Evolutionary conservation across 1,140 invertebrate species (phyloP).

Genomic region (Pomacea maculata): DNA sequence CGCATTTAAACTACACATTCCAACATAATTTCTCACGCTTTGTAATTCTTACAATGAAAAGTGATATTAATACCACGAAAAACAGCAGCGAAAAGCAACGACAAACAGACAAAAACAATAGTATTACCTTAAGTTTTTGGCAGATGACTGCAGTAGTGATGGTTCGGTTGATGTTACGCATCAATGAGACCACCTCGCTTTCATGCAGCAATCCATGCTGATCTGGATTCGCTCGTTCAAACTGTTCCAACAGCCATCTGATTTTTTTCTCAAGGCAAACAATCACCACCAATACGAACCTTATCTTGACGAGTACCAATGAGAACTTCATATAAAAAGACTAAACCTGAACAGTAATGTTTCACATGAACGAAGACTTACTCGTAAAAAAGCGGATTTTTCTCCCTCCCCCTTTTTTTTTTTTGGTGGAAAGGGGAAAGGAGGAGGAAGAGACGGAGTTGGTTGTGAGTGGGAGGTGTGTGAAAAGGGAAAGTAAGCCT

Average conservation of each 20-base stretch:
- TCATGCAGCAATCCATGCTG: constrained; percentile 68
- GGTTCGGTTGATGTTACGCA: constrained; percentile 69
- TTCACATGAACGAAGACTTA: too few relatives aligned
- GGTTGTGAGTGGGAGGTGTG: neutral
- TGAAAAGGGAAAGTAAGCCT: neutral
- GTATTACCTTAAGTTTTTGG: constrained; percentile 69
- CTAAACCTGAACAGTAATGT: too few relatives aligned
- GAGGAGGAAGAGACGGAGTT: neutral
- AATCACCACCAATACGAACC: too few relatives aligned
- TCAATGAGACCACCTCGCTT: constrained; percentile 68
- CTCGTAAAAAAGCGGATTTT: too few relatives aligned
- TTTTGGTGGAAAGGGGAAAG: neutral
- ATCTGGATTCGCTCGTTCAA: constrained; percentile 68
- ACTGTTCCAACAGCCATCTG: constrained; percentile 71
- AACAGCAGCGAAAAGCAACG: too few relatives aligned
- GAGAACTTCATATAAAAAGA: too few relatives aligned
- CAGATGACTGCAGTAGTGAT: constrained; percentile 67
- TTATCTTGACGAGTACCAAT: too few relatives aligned
- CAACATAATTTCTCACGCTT: too few relatives aligned
- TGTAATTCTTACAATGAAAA: too few relatives aligned
- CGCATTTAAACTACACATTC: too few relatives aligned
- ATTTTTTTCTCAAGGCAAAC: neutral
- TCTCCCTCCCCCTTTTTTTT: too few relatives aligned
- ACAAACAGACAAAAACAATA: neutral
- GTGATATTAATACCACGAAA: too few relatives aligned